These are phyloP conservation scores for Eupithecia abbreviata DNA, from an alignment of 2,888 invertebrate species.

Conservation along the genomic window DNA sequence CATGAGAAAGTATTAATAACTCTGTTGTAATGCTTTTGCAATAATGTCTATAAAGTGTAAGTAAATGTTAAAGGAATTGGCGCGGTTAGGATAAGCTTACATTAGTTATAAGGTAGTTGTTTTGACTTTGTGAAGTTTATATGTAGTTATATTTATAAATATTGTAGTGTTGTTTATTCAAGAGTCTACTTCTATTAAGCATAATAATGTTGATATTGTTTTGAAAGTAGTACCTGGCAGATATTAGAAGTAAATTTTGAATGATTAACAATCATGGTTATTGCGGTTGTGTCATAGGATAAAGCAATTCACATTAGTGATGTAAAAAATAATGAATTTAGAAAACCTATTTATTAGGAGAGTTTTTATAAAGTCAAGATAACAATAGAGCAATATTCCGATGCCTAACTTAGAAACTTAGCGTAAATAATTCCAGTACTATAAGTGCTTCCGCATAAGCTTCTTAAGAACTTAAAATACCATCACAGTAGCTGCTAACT, in stretches of 20 bases:
- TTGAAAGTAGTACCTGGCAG: conserved; percentile 12
- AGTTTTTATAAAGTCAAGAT: background rate
- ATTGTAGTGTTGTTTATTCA: conserved; percentile 11
- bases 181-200: conserved; percentile 7
- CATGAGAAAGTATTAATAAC: background rate
- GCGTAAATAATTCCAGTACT: background rate
- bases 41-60: conserved; percentile 22
- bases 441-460: background rate
- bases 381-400: background rate
- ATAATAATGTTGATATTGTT: background rate
- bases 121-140: conserved; percentile 31
- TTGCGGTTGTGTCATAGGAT: conserved; percentile 57
- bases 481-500: background rate
- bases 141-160: conserved; percentile 15
- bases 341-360: conserved; percentile 1
- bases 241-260: conserved; percentile 25
- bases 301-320: conserved; percentile 15
- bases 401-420: background rate
- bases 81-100: background rate
- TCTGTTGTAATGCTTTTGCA: conserved; percentile 28
- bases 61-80: conserved; percentile 6
- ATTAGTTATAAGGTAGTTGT: conserved; percentile 12
- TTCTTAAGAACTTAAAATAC: background rate
- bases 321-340: conserved; percentile 24
- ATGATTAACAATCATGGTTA: conserved; percentile 53